phyloP scores from a whole-genome alignment of 2,113 vertebrate genomes.

The Falcunculus frontatus region DNA sequence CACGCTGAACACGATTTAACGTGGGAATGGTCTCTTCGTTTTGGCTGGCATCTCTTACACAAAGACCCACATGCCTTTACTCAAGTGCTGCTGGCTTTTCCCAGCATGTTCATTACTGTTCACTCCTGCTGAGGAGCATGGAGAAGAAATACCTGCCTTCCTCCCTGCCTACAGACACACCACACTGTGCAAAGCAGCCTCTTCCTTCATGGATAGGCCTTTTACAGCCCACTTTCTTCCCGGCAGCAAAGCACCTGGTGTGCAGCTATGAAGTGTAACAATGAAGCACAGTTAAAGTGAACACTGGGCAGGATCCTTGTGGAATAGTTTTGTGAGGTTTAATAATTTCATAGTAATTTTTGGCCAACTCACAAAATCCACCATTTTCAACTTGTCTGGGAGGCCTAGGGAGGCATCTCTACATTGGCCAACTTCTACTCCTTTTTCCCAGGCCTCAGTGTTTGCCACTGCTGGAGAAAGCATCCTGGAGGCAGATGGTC shows the following conservation, averaged over 20 bases:
- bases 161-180: background rate
- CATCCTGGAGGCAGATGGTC: background rate
- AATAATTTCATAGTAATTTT: background rate
- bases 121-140: background rate
- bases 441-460: background rate
- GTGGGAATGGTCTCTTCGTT: background rate
- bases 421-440: background rate
- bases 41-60: background rate
- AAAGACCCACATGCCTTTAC: background rate
- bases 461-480: background rate
- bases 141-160: background rate
- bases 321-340: background rate
- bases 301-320: background rate
- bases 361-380: background rate
- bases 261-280: background rate
- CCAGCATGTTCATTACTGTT: background rate
- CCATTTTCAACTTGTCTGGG: background rate
- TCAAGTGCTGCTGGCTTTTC: background rate
- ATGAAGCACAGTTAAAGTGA: background rate
- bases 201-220: background rate
- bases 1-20: rapidly evolving
- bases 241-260: background rate
- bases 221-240: background rate
- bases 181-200: background rate
- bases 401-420: background rate